Percentiles rank a stretch among this genome's conserved stretches.
phyloP scores from a whole-genome alignment of 2,113 vertebrate genomes.

The Scopus umbretta region DNA sequence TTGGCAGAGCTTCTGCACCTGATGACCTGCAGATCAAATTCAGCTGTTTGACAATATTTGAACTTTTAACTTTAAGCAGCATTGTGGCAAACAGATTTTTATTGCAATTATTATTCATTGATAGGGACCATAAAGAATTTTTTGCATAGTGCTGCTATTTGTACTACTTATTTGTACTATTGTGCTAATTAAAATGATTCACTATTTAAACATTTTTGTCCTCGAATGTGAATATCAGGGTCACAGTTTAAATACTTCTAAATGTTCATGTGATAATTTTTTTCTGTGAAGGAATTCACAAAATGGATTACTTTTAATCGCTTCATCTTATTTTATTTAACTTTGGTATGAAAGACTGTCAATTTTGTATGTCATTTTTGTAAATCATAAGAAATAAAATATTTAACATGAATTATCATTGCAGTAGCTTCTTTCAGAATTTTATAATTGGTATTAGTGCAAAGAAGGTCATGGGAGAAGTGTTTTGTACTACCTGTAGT shows the following conservation, averaged over 20 bases:
- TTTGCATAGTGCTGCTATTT: neutral
- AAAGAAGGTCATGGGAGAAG: neutral
- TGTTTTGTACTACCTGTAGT: neutral
- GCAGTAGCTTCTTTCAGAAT: neutral
- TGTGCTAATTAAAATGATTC: slow-evolving; percentile 19
- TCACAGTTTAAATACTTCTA: neutral
- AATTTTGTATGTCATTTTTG: slow-evolving; percentile 48
- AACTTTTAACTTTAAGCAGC: neutral
- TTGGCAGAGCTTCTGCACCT: neutral
- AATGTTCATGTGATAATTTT: slow-evolving; percentile 4
- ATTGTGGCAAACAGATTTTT: neutral
- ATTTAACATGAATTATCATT: neutral
- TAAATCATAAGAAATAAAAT: slow-evolving; percentile 47
- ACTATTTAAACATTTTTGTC: slow-evolving; percentile 31
- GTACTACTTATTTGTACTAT: slow-evolving; percentile 17
- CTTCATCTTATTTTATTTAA: slow-evolving; percentile 9
- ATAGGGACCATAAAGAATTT: neutral
- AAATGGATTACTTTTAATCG: neutral
- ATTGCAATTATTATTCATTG: neutral
- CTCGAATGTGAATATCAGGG: slow-evolving; percentile 15
- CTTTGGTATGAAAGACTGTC: slow-evolving; percentile 24
- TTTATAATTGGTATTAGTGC: neutral
- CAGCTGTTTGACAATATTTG: neutral
- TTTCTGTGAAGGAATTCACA: neutral
- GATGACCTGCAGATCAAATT: neutral